Percentiles rank a stretch among this genome's conserved stretches.
phyloP scores from a whole-genome alignment of 2,113 vertebrate species.

The Lophura nycthemera region DNA sequence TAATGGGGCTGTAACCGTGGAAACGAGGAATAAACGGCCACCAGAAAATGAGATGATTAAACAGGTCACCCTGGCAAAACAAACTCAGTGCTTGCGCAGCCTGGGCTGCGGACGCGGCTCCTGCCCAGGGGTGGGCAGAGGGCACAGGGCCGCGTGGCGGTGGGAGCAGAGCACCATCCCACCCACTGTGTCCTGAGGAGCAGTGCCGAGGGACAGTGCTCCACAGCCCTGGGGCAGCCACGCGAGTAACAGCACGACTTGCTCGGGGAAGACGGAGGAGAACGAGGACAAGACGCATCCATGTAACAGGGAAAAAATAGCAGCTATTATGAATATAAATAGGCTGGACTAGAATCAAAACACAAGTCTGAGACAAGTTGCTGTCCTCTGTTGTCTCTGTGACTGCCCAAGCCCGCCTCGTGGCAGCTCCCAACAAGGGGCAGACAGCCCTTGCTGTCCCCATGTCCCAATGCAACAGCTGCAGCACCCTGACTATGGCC shows the following conservation, averaged over 20 bases:
- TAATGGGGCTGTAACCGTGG: conserved; percentile 99
- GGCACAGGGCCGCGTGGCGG: not conserved
- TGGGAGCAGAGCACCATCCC: not conserved
- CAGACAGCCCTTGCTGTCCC: not conserved
- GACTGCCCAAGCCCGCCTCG: not conserved
- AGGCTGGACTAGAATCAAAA: conserved; percentile 48
- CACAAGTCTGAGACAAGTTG: conserved; percentile 23
- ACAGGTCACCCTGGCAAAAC: conserved; percentile 99
- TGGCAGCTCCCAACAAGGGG: not conserved
- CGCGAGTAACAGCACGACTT: not conserved
- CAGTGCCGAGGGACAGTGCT: not conserved
- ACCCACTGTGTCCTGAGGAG: not conserved
- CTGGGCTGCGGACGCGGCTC: conserved; percentile 82
- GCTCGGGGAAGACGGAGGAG: not conserved
- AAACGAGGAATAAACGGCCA: conserved; percentile 99
- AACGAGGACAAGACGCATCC: not conserved
- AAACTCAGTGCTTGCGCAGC: conserved; percentile 90
- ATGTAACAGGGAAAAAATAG: conserved; percentile 46
- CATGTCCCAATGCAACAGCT: not conserved
- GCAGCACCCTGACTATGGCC: accelerated
- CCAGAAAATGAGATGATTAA: conserved; percentile 99
- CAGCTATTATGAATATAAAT: conserved; percentile 50
- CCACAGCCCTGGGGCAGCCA: not conserved
- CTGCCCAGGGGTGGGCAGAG: conserved; percentile 71
- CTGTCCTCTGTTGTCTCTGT: not conserved